Evolutionary conservation across 2,888 invertebrate genomes (phyloP).

Genomic region (Epinotia bilunana): DNA sequence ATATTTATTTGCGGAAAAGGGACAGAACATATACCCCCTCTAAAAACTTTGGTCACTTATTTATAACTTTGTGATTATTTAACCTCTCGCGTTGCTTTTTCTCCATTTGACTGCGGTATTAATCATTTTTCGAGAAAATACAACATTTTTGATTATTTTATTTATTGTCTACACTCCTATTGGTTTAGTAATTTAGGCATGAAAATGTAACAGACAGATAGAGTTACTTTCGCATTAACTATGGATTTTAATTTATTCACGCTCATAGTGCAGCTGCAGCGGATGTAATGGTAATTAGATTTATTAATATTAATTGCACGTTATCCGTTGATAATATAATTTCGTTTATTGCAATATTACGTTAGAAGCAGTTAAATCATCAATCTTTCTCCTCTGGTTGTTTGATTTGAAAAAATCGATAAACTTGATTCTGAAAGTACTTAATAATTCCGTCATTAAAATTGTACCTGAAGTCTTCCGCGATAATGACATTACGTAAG

Average conservation of each 20-base stretch:
- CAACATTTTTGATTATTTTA: no score
- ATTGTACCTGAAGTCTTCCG: neutral
- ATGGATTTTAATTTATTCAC: neutral
- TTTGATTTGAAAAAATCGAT: neutral
- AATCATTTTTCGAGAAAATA: no score
- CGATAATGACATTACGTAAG: slow-evolving; percentile 14
- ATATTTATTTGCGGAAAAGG: no score
- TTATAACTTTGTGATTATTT: no score
- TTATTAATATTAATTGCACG: neutral
- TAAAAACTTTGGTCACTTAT: no score
- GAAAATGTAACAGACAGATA: no score
- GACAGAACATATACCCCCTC: no score
- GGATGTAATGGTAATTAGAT: neutral
- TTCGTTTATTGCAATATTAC: neutral
- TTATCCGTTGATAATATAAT: neutral
- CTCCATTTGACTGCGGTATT: no score
- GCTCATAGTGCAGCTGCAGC: neutral
- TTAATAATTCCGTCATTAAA: neutral
- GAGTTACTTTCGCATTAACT: no score
- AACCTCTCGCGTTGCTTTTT: no score
- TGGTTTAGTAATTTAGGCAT: no score
- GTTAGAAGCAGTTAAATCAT: neutral
- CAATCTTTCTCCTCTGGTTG: neutral
- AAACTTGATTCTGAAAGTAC: neutral
- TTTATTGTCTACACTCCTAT: no score